Conservation (phyloP, 2,797 vertebrate species). For the Characodon lateralis region DNA sequence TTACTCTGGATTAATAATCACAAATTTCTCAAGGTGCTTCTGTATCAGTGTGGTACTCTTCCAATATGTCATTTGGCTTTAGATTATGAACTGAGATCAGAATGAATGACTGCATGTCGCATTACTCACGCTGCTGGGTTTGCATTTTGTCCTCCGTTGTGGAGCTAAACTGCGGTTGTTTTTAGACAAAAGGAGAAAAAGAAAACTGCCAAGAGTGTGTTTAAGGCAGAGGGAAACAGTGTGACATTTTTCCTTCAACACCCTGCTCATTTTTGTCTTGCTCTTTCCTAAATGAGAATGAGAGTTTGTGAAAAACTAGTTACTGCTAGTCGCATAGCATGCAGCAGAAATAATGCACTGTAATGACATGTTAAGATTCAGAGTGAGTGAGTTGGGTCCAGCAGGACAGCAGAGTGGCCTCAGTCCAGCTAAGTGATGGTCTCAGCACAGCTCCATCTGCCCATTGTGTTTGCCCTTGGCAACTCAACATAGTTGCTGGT, state of each 20-base stretch:
- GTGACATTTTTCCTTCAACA: constrained; percentile 37
- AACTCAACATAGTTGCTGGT: constrained; percentile 73
- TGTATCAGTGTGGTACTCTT: constrained; percentile 64
- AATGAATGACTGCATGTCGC: constrained; percentile 79
- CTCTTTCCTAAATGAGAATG: constrained; percentile 47
- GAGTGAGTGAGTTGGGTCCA: constrained; percentile 58
- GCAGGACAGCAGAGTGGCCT: constrained; percentile 67
- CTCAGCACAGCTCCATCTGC: constrained; percentile 76
- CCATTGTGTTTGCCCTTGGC: constrained; percentile 82
- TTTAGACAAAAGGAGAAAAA: constrained; percentile 13
- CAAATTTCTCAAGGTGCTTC: constrained; percentile 70
- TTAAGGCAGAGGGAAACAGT: constrained; percentile 42
- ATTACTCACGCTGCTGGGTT: constrained; percentile 75
- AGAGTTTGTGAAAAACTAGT: constrained; percentile 46
- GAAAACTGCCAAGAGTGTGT: constrained; percentile 28
- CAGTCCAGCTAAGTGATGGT: constrained; percentile 75
- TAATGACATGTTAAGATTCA: constrained; percentile 69
- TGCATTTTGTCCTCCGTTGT: constrained; percentile 68
- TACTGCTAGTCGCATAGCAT: constrained; percentile 46
- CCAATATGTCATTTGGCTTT: constrained; percentile 75
- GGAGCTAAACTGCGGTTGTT: constrained; percentile 65
- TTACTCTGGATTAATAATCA: constrained; percentile 71
- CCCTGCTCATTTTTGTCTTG: constrained; percentile 48
- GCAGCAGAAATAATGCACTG: constrained; percentile 60
- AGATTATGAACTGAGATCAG: constrained; percentile 71